phyloP scores from a whole-genome alignment of 2,888 invertebrate species.

The Odontothrips loti region DNA sequence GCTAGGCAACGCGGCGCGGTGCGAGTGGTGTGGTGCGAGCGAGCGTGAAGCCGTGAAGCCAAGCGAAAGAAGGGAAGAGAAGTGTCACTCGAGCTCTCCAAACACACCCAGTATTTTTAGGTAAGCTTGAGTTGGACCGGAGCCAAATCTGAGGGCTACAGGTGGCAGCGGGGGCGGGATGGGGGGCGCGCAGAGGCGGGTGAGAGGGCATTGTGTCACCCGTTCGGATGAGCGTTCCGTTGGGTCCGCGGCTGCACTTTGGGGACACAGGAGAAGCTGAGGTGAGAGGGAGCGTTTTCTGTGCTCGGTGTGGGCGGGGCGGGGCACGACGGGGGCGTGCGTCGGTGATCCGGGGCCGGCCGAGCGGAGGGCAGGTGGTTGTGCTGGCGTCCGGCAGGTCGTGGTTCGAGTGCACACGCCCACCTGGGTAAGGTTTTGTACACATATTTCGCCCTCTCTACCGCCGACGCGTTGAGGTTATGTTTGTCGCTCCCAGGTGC shows the following conservation, averaged over 20 bases:
- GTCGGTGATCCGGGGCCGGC: background rate
- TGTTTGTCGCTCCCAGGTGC: background rate
- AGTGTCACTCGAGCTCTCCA: background rate
- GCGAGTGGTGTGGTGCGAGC: background rate
- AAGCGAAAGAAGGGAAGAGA: background rate
- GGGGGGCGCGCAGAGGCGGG: background rate
- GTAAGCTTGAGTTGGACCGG: background rate
- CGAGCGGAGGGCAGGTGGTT: background rate
- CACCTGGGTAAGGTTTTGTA: background rate
- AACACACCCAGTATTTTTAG: conserved; percentile 8
- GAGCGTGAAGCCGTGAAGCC: background rate
- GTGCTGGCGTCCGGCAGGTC: background rate
- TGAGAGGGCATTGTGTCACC: background rate
- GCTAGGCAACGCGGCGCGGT: background rate
- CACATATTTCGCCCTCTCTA: background rate
- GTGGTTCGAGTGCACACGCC: background rate
- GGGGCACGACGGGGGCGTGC: background rate
- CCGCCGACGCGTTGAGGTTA: background rate
- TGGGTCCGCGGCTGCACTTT: background rate
- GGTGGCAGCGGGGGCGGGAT: background rate
- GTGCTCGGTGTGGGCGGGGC: background rate
- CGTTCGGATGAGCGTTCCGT: background rate
- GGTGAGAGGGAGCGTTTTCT: background rate
- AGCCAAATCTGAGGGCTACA: background rate
- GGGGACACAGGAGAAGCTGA: background rate